Evolutionary conservation across 2,888 invertebrate genomes (phyloP).

Genomic region (Actias luna): DNA sequence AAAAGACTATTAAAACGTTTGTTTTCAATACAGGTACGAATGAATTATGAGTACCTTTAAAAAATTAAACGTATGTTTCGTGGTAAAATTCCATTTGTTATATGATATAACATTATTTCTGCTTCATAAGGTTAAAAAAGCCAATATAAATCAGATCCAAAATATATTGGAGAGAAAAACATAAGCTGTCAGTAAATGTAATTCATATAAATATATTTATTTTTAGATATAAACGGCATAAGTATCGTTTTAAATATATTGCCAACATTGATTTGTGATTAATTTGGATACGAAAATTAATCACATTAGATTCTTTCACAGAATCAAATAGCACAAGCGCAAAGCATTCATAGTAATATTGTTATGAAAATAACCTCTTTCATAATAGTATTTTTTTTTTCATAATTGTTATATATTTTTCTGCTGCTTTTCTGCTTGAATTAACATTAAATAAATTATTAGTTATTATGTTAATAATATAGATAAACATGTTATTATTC

Average conservation of each 20-base stretch:
- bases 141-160: too few species aligned
- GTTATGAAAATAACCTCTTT: not conserved
- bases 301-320: not conserved
- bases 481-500: not conserved
- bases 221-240: not conserved
- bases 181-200: not conserved
- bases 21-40: too few species aligned
- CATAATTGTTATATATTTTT: too few species aligned
- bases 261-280: constrained; percentile 1
- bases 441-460: not conserved
- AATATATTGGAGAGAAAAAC: too few species aligned
- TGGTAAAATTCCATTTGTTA: too few species aligned
- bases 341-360: not conserved
- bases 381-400: too few species aligned
- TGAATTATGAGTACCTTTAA: too few species aligned
- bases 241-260: constrained; percentile 5
- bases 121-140: too few species aligned
- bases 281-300: not conserved
- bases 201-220: not conserved
- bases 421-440: too few species aligned
- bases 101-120: too few species aligned
- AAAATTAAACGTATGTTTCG: too few species aligned
- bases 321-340: not conserved
- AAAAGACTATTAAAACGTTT: too few species aligned
- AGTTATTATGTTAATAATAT: not conserved